phyloP scores from a whole-genome alignment of 92 coral and sea anemone genomes.

The Phymanthus crucifer region DNA sequence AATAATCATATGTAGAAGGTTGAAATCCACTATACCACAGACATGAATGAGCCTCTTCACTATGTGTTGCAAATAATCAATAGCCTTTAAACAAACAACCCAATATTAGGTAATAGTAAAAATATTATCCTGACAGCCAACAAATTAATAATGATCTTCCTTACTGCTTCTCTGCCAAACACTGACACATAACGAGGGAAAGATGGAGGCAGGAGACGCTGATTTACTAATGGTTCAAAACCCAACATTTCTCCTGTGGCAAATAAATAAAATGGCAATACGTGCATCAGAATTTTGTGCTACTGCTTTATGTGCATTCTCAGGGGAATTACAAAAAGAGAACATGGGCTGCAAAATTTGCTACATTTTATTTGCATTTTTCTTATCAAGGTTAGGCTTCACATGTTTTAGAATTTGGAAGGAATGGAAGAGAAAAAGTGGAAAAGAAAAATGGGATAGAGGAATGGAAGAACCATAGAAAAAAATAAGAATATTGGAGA shows the following conservation, averaged over 20 bases:
- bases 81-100: conserved; percentile 51
- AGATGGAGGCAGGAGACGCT: conserved; percentile 93
- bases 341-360: too few relatives aligned
- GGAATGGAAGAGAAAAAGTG: not conserved
- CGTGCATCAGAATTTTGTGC: too few relatives aligned
- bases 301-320: too few relatives aligned
- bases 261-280: not conserved
- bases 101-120: too few relatives aligned
- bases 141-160: not conserved
- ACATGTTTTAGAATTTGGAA: not conserved
- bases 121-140: not conserved
- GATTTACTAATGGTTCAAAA: conserved; percentile 95
- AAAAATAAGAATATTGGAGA: not conserved
- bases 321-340: too few relatives aligned
- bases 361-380: too few relatives aligned
- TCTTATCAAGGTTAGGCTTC: too few relatives aligned
- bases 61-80: conserved; percentile 73
- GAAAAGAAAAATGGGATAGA: not conserved
- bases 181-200: conserved; percentile 96
- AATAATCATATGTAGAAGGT: conserved; percentile 77
- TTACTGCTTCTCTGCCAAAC: conserved; percentile 78
- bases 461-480: not conserved
- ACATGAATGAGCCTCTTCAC: conserved; percentile 80
- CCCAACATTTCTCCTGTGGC: conserved; percentile 86
- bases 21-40: conserved; percentile 74